Percentiles rank a stretch among this genome's conserved stretches.
phyloP scores from a whole-genome alignment of 2,888 invertebrate species.

The Drosophila macrospina region DNA sequence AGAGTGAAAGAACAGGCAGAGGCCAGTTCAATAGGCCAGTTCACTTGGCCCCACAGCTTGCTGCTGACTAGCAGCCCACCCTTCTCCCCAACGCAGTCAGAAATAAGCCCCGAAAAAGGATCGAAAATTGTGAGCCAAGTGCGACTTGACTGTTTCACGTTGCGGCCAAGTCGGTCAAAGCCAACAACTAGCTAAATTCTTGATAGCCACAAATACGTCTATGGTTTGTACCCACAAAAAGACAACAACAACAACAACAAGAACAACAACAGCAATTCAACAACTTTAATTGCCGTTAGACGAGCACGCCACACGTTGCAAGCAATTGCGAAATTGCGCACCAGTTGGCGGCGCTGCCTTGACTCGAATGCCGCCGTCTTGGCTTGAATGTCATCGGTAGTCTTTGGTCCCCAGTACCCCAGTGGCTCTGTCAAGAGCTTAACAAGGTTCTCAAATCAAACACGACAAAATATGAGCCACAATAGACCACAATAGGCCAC shows the following conservation, averaged over 20 bases:
- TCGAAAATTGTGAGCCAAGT: conserved; percentile 16
- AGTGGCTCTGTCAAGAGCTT: conserved; percentile 42
- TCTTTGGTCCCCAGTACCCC: conserved; percentile 18
- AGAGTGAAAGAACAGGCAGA: too few species aligned
- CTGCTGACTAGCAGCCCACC: not conserved
- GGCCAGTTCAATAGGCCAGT: too few species aligned
- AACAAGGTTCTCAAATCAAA: conserved; percentile 22
- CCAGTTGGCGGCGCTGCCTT: conserved; percentile 53
- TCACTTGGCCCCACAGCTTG: not conserved
- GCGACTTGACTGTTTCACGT: conserved; percentile 31
- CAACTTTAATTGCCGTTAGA: conserved; percentile 72
- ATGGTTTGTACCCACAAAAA: conserved; percentile 31
- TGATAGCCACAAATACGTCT: conserved; percentile 30
- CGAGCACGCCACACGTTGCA: conserved; percentile 21
- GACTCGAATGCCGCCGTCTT: conserved; percentile 58
- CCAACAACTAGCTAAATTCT: conserved; percentile 73
- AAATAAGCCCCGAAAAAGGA: conserved; percentile 26
- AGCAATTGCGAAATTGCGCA: conserved; percentile 40
- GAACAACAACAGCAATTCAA: conserved; percentile 3
- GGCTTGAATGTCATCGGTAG: conserved; percentile 63
- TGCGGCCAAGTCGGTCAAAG: conserved; percentile 70
- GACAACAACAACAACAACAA: not conserved
- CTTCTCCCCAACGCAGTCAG: too few species aligned
- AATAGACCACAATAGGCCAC: not conserved
- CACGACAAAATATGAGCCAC: conserved; percentile 6